Conservation (phyloP, 2,888 invertebrate genomes). For the Patella ulyssiponensis region DNA sequence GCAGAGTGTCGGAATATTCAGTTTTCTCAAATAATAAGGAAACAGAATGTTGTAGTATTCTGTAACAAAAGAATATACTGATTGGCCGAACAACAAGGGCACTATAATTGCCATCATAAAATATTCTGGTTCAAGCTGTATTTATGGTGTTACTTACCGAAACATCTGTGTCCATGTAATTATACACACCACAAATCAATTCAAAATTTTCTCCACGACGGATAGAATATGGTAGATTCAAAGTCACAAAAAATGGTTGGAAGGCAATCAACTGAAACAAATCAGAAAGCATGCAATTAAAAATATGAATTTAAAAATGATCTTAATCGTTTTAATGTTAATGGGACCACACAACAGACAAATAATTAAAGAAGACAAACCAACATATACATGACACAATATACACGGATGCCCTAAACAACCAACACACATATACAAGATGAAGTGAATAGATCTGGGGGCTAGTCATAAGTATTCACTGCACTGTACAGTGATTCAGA, state of each 20-base stretch:
- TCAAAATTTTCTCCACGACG: constrained; percentile 91
- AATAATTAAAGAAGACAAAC: neutral
- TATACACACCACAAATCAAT: constrained; percentile 87
- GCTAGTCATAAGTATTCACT: no score
- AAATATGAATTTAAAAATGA: neutral
- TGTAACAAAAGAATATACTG: no score
- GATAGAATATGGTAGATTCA: constrained; percentile 89
- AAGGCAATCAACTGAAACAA: constrained; percentile 78
- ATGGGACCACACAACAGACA: neutral
- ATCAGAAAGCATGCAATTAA: neutral
- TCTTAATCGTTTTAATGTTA: neutral
- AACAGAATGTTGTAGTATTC: no score
- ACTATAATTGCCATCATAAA: no score
- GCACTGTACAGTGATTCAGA: no score
- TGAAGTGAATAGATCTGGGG: no score
- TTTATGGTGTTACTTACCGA: constrained; percentile 24
- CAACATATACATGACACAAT: no score
- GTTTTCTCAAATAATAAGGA: no score
- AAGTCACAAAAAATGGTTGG: constrained; percentile 85
- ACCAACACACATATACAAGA: neutral
- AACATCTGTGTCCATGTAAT: constrained; percentile 75
- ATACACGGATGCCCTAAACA: no score
- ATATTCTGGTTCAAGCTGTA: no score
- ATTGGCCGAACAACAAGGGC: no score
- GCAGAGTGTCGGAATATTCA: no score